phyloP scores from a whole-genome alignment of 2,797 vertebrate species.

The Fringilla coelebs region DNA sequence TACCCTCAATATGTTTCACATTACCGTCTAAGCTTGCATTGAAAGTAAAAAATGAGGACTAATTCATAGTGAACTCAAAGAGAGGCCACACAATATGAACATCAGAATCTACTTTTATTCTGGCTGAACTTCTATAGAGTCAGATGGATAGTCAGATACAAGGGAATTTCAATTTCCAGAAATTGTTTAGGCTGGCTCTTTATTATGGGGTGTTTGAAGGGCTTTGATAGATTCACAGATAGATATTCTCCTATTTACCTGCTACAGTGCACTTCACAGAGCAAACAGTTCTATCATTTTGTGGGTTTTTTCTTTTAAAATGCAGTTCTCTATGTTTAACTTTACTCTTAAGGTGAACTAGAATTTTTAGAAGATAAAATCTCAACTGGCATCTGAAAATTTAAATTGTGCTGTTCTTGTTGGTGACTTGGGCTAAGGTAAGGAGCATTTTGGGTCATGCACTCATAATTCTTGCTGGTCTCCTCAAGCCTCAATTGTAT shows the following conservation, averaged over 20 bases:
- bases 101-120: background rate
- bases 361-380: background rate
- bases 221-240: background rate
- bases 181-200: conserved; percentile 9
- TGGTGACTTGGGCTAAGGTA: background rate
- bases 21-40: background rate
- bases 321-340: background rate
- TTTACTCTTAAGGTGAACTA: background rate
- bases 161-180: conserved; percentile 6
- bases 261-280: background rate
- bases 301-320: background rate
- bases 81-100: background rate
- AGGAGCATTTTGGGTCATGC: background rate
- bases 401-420: background rate
- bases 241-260: background rate
- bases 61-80: background rate
- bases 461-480: background rate
- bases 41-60: background rate
- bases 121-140: background rate
- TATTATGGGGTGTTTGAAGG: background rate
- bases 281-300: background rate
- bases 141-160: conserved; percentile 6
- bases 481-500: background rate
- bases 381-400: background rate
- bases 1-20: background rate